A percentile compares a stretch with the other conserved stretches of the same genome.
Conservation (phyloP, 2,888 invertebrate species). For the Margaritifera margaritifera region DNA sequence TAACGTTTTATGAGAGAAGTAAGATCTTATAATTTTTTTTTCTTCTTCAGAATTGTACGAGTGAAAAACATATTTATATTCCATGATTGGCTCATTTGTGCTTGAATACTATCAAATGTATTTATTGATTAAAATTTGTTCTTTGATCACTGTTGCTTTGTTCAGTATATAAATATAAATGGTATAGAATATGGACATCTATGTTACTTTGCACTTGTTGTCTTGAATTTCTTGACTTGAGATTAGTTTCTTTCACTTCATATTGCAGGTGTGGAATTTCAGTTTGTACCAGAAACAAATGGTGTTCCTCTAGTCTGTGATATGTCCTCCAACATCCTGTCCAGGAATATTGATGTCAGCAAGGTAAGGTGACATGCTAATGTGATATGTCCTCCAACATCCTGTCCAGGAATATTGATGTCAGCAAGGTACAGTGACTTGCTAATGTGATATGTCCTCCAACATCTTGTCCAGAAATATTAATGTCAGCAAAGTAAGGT, state of each 20-base stretch:
- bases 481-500: conserved; percentile 75
- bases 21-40: no score
- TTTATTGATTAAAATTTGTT: no score
- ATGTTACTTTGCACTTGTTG: no score
- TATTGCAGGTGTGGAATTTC: conserved; percentile 79
- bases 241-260: conserved; percentile 75
- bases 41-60: no score
- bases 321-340: conserved; percentile 98
- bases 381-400: conserved; percentile 98
- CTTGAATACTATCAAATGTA: no score
- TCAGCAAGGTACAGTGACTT: conserved; percentile 37
- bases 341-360: conserved; percentile 83
- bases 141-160: no score
- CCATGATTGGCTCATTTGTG: no score
- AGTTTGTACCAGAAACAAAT: conserved; percentile 70
- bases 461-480: conserved; percentile 92
- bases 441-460: conserved; percentile 91
- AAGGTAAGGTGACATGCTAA: conserved; percentile 30
- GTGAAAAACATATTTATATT: no score
- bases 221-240: neutral
- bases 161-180: no score
- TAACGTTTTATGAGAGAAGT: no score
- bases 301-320: conserved; percentile 93
- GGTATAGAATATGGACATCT: no score
- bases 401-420: conserved; percentile 88